Percentiles rank a stretch among this genome's conserved stretches.
Evolutionary conservation across 1,140 invertebrate genomes (phyloP).

Genomic region (Drosophila ogumai): DNA sequence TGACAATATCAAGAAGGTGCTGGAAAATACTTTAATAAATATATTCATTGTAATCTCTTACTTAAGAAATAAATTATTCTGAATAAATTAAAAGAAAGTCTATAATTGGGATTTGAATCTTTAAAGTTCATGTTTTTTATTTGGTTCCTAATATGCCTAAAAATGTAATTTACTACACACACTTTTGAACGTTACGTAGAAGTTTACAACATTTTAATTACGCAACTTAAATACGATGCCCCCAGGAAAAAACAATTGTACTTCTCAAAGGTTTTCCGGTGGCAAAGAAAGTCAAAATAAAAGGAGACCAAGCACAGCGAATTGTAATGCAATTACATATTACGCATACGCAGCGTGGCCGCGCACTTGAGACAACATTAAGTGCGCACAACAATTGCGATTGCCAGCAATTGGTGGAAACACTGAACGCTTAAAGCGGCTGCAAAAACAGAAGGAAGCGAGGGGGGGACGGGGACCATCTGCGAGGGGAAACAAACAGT

Average conservation of each 20-base stretch:
- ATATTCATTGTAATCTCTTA: too few species aligned
- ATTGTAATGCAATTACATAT: conserved; percentile 31
- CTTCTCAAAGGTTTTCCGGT: conserved; percentile 8
- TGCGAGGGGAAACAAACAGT: conserved; percentile 20
- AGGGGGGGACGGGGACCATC: conserved; percentile 7
- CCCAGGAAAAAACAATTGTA: not conserved
- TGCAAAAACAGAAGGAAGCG: not conserved
- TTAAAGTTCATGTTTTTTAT: too few species aligned
- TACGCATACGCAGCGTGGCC: conserved; percentile 36
- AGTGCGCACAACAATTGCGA: conserved; percentile 47
- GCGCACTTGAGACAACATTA: conserved; percentile 53
- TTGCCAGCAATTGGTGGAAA: conserved; percentile 43
- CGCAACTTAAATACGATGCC: not conserved
- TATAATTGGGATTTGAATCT: too few species aligned
- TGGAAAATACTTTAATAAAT: too few species aligned
- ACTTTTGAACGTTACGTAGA: not conserved
- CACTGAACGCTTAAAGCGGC: conserved; percentile 27
- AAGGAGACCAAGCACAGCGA: conserved; percentile 1
- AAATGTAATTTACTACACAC: not conserved
- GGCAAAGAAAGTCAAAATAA: conserved; percentile 8
- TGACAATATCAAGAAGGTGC: too few species aligned
- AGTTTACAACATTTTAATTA: not conserved
- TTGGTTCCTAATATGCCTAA: too few species aligned
- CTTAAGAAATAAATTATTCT: too few species aligned
- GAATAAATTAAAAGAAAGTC: too few species aligned